A percentile compares a stretch with the other conserved stretches of the same genome.
These are phyloP conservation scores for Pseudorhiza aurosa DNA, from an alignment of 30 jellyfish, hydroid and myxozoan genomes.

Conservation along the genomic window DNA sequence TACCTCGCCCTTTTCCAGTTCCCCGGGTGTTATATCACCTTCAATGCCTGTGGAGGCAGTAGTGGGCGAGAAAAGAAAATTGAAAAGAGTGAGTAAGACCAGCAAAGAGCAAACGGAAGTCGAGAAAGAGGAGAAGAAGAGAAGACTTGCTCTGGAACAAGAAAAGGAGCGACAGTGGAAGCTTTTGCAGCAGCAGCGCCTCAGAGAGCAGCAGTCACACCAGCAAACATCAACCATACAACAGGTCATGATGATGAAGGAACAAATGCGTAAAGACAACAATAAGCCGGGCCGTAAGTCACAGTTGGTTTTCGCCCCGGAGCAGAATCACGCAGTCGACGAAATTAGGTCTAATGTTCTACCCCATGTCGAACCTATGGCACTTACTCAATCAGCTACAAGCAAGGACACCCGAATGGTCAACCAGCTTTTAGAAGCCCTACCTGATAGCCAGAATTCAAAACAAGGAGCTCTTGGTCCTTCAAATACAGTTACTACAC, in stretches of 20 bases:
- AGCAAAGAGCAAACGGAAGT: slow-evolving; percentile 55
- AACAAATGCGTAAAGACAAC: slow-evolving; percentile 69
- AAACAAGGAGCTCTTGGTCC: slow-evolving; percentile 14
- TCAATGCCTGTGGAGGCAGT: slow-evolving; percentile 21
- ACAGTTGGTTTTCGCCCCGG: slow-evolving; percentile 5
- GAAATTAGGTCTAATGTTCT: slow-evolving; percentile 36
- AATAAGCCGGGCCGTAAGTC: slow-evolving; percentile 49
- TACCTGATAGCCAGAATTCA: slow-evolving; percentile 1
- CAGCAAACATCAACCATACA: slow-evolving; percentile 65
- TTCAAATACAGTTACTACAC: background rate
- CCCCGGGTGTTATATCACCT: slow-evolving; percentile 56
- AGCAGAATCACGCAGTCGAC: slow-evolving; percentile 1
- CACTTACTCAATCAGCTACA: slow-evolving; percentile 4
- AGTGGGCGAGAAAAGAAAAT: slow-evolving; percentile 40
- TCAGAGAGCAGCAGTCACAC: slow-evolving; percentile 81
- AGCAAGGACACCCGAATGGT: slow-evolving; percentile 21
- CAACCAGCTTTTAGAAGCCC: slow-evolving; percentile 7
- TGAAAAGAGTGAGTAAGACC: slow-evolving; percentile 27
- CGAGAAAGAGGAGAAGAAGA: slow-evolving; percentile 63
- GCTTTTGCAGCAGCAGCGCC: slow-evolving; percentile 76
- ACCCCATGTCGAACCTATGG: slow-evolving; percentile 62
- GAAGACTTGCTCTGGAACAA: slow-evolving; percentile 75
- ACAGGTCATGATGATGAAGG: slow-evolving; percentile 65
- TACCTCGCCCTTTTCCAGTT: slow-evolving; percentile 65
- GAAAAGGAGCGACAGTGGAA: slow-evolving; percentile 89